Percentiles rank a stretch among this genome's conserved stretches.
Evolutionary conservation across 92 coral and sea anemone species (phyloP).

Genomic region (Plumapathes pennacea): DNA sequence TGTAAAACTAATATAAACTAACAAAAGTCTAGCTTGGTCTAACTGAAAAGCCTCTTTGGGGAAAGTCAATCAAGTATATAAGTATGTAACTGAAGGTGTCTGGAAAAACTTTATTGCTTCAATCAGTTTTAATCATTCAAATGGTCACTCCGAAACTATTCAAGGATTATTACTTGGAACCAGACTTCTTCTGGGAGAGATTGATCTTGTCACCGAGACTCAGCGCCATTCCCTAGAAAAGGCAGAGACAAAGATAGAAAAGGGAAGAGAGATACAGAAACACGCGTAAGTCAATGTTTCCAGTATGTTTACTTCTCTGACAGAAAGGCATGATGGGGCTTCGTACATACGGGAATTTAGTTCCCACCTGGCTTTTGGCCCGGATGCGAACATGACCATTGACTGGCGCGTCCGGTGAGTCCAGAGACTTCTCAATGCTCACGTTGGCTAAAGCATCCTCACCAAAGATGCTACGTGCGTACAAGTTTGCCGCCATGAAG

Average conservation of each 20-base stretch:
- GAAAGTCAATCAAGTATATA: too few relatives aligned
- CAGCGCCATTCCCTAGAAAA: constrained; percentile 93
- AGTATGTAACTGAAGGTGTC: too few relatives aligned
- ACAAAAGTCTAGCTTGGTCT: too few relatives aligned
- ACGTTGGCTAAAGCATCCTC: constrained; percentile 98
- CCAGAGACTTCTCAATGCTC: constrained; percentile 86
- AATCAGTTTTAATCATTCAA: too few relatives aligned
- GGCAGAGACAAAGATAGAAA: background rate
- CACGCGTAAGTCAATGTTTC: background rate
- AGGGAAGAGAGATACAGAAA: background rate
- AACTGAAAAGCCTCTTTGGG: too few relatives aligned
- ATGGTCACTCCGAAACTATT: too few relatives aligned
- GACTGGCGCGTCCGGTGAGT: constrained; percentile 82
- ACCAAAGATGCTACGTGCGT: constrained; percentile 98
- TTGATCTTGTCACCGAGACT: constrained; percentile 97
- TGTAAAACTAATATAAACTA: too few relatives aligned
- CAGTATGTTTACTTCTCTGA: too few relatives aligned
- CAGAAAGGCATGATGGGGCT: too few relatives aligned
- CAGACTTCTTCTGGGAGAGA: constrained; percentile 86
- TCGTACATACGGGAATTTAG: too few relatives aligned
- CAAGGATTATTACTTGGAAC: constrained; percentile 41
- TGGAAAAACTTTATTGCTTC: too few relatives aligned
- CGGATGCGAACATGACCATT: constrained; percentile 98
- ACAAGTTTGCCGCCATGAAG: constrained; percentile 96
- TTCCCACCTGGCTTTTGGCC: constrained; percentile 99